Base-by-base conservation (phyloP, 2,888 invertebrate species). In the Dicycla oo region DNA sequence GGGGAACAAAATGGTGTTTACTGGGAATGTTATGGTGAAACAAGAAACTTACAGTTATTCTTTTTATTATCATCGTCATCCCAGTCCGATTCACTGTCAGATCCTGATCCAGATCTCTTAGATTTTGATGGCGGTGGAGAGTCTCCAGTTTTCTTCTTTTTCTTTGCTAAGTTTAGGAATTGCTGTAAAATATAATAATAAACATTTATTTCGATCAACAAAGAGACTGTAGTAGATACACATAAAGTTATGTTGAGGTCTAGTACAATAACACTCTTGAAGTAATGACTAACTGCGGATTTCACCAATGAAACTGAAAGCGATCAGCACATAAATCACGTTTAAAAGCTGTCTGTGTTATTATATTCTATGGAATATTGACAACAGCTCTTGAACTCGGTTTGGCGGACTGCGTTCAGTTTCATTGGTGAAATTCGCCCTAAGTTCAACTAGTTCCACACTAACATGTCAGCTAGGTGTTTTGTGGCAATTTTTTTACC, bases 81-180 rank as follows among this genome's bases (percentile, higher is more conserved):
- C 96, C 96, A 96, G 73, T 97, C 97, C 0, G 96, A 96, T 78
- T 96, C 96, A 56, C 96, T 96, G 60, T 94, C 97, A 0, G 97
- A 97, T 0, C 81, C 73, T 43, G 81, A 81, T 8, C 68, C 74
- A 63, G 80, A 81, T 56, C 40, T 90, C 23, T 91, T 97, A 86
- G 88, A 86, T 77, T 94, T 93, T 1, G 85, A 87, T 20, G 83
- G 93, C 10, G 88, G 94, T 8, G 95, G 96, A 8, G 96, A 96
- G 65, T 93, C 94, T 61, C 96, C 96, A 10, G 94, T 94, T 91
- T 97, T 97, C 93, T 97, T 97, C 93, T 98, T 97, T 94, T 98
- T 98, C 91, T 98, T 98, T 0, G 98, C 97, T 78, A 98, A 94
- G 62, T 98, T 97, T 65, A 98, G 90, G 83, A 98, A 97, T 95